A percentile compares a stretch with the other conserved stretches of the same genome.
These are phyloP conservation scores for Luperina testacea DNA, from an alignment of 2,888 invertebrate genomes.

Conservation along the genomic window DNA sequence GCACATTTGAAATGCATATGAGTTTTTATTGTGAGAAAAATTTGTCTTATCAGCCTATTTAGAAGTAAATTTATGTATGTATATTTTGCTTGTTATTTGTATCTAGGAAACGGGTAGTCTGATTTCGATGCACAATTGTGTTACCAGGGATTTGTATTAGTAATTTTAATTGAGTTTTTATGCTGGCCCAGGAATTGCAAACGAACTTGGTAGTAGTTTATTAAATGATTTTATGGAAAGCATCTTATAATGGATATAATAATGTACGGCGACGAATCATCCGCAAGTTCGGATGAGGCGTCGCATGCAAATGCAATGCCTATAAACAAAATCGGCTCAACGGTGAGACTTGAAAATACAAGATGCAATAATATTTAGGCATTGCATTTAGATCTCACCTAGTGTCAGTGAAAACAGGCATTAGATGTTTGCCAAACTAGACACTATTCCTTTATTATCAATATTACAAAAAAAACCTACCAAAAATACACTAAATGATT, in stretches of 20 bases:
- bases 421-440: background rate
- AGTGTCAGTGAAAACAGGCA: background rate
- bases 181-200: slow-evolving; percentile 29
- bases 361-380: background rate
- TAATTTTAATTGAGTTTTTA: slow-evolving; percentile 45
- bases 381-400: background rate
- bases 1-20: slow-evolving; percentile 65
- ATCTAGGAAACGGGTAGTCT: slow-evolving; percentile 57
- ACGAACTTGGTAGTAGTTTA: background rate
- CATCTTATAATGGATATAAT: background rate
- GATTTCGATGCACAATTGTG: slow-evolving; percentile 36
- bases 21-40: slow-evolving; percentile 66
- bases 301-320: background rate
- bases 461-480: background rate
- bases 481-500: background rate
- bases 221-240: background rate
- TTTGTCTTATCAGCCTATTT: slow-evolving; percentile 54
- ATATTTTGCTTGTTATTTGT: slow-evolving; percentile 39
- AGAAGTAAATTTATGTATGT: slow-evolving; percentile 47
- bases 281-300: too few relatives aligned
- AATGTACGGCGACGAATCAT: background rate
- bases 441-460: background rate
- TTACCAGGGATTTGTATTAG: slow-evolving; percentile 41
- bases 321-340: background rate
- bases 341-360: background rate